These are phyloP conservation scores for Hemibagrus guttatus DNA, from an alignment of 2,797 vertebrate genomes.

Conservation along the genomic window DNA sequence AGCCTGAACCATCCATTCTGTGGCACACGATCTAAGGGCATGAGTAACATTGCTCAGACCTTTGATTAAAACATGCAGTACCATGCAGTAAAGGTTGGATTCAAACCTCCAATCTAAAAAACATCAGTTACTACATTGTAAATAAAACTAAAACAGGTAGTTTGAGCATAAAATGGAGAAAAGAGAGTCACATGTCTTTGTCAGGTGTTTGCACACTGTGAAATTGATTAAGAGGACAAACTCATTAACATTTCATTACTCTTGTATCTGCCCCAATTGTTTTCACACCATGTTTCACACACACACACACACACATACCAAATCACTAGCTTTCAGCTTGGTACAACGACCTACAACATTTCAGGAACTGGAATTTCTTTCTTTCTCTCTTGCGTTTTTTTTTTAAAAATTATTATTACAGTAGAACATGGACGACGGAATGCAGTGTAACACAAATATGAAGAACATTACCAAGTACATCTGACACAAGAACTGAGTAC, in stretches of 20 bases:
- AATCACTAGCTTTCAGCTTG: background rate
- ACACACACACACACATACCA: background rate
- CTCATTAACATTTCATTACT: constrained; percentile 8
- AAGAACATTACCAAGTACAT: no score
- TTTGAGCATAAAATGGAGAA: background rate
- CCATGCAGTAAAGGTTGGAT: constrained; percentile 35
- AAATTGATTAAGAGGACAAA: constrained; percentile 15
- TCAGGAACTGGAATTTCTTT: background rate
- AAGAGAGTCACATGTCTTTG: background rate
- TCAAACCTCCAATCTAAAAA: background rate
- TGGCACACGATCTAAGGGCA: constrained; percentile 4
- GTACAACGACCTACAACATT: background rate
- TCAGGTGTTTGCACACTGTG: background rate
- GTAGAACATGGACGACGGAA: no score
- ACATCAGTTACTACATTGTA: background rate
- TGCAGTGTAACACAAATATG: no score
- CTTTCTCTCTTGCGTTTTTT: background rate
- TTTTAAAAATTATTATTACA: no score
- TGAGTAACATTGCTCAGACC: background rate
- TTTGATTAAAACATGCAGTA: background rate
- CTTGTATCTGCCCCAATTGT: background rate
- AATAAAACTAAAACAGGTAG: background rate
- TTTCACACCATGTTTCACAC: constrained; percentile 3
- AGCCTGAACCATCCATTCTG: constrained; percentile 31
- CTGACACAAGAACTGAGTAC: no score